These are phyloP conservation scores for Hypocryptadius cinnamomeus DNA, from an alignment of 2,113 vertebrate species.

Conservation along the genomic window DNA sequence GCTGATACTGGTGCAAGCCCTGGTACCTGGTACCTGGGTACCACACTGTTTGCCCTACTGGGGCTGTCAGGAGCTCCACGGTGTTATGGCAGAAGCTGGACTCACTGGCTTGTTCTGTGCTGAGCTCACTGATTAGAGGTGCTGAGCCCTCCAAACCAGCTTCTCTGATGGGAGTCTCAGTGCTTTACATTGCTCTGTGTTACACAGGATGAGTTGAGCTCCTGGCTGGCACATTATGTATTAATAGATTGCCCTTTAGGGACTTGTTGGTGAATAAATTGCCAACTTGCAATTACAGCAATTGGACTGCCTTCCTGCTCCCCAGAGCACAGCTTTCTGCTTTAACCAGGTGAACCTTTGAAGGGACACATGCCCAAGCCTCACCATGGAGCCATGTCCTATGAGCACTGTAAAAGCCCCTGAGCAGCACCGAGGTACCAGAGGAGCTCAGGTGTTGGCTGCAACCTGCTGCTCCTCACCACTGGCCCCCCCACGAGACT, in stretches of 20 bases:
- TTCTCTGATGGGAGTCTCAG: neutral
- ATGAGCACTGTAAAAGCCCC: neutral
- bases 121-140: neutral
- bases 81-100: neutral
- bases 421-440: neutral
- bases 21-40: too few species aligned
- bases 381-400: neutral
- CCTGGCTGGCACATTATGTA: neutral
- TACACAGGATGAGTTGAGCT: neutral
- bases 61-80: fast-evolving
- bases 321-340: neutral
- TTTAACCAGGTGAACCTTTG: neutral
- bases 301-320: neutral
- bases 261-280: neutral
- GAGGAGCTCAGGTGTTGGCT: neutral
- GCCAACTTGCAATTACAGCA: neutral
- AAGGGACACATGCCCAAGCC: fast-evolving
- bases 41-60: fast-evolving
- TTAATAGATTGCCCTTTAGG: neutral
- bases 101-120: neutral
- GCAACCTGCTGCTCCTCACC: neutral
- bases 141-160: neutral
- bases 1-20: neutral
- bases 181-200: neutral
- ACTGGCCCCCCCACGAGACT: fast-evolving